Conservation (phyloP, 2,888 invertebrate genomes). For the Pocota personata region DNA sequence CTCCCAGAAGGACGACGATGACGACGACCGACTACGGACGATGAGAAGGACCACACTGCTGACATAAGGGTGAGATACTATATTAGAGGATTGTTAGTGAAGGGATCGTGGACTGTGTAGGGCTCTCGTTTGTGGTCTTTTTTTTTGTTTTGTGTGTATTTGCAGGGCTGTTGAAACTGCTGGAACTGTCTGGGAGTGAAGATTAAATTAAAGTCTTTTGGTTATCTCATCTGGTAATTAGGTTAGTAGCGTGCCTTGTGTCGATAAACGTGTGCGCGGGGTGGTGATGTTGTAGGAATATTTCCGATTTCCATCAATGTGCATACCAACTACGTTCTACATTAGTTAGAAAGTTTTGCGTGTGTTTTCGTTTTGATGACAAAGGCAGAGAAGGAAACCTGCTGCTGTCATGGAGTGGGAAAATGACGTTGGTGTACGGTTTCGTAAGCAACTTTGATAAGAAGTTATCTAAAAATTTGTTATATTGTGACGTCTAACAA, state of each 20-base stretch:
- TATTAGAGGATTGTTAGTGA: neutral
- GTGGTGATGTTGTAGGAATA: neutral
- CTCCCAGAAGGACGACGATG: neutral
- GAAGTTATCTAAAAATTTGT: neutral
- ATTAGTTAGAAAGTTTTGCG: neutral
- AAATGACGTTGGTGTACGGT: constrained; percentile 12
- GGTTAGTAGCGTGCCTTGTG: constrained; percentile 29
- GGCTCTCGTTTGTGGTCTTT: neutral
- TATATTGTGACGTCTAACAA: constrained; percentile 2
- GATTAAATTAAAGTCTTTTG: constrained; percentile 50
- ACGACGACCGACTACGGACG: neutral
- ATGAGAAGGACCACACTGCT: neutral
- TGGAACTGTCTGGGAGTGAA: neutral
- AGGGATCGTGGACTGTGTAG: neutral
- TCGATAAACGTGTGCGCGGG: neutral
- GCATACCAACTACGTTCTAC: neutral
- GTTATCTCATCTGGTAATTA: constrained; percentile 54
- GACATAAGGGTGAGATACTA: neutral
- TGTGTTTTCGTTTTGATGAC: neutral
- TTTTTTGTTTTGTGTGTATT: constrained; percentile 1
- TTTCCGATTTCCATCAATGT: constrained; percentile 20
- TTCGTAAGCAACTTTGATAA: constrained; percentile 1
- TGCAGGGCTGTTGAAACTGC: neutral
- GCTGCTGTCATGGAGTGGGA: neutral
- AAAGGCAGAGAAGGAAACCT: neutral